These are phyloP conservation scores for Calephelis nemesis DNA, from an alignment of 1,140 invertebrate genomes.

Conservation along the genomic window DNA sequence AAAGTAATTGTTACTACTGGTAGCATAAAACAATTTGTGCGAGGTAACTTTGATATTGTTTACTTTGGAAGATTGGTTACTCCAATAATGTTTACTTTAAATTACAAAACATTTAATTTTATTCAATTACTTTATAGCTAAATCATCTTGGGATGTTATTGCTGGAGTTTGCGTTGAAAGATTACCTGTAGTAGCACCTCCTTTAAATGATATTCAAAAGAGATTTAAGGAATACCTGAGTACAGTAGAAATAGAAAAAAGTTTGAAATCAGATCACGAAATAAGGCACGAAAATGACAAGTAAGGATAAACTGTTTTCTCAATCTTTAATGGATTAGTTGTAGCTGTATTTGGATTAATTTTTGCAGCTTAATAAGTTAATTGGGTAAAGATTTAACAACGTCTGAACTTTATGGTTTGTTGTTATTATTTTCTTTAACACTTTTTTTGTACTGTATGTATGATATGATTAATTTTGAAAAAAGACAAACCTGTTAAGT, in stretches of 20 bases:
- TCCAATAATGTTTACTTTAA: neutral
- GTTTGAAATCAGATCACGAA: slow-evolving; percentile 92
- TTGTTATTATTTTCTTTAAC: no score
- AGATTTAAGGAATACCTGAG: slow-evolving; percentile 82
- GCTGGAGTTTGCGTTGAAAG: slow-evolving; percentile 91
- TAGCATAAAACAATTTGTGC: slow-evolving; percentile 23
- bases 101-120: neutral
- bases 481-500: no score
- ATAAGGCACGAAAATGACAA: slow-evolving; percentile 84
- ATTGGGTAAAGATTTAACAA: no score
- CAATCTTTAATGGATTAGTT: no score
- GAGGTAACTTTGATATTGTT: slow-evolving; percentile 25
- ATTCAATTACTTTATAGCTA: slow-evolving; percentile 29
- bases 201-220: slow-evolving; percentile 85
- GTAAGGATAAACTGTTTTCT: slow-evolving; percentile 46
- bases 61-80: neutral
- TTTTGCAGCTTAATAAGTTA: no score
- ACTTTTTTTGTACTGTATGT: no score
- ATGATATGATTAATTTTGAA: no score
- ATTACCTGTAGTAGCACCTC: slow-evolving; percentile 85
- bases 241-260: slow-evolving; percentile 87
- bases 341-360: no score
- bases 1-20: slow-evolving; percentile 15
- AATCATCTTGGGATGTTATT: slow-evolving; percentile 89
- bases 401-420: no score